These are phyloP conservation scores for Bufo bufo DNA, from an alignment of 2,113 vertebrate species.

Conservation along the genomic window DNA sequence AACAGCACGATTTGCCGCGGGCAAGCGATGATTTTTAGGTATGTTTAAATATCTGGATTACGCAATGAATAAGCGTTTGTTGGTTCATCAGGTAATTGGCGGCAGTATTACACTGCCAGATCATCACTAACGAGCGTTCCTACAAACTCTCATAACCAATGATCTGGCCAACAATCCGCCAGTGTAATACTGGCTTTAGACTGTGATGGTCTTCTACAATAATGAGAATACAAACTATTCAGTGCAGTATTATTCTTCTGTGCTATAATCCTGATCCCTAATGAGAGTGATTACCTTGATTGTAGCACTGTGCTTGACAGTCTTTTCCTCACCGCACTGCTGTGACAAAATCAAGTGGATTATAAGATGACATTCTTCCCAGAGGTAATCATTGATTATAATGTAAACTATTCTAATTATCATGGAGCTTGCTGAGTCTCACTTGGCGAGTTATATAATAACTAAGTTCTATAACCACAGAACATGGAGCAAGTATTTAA, in stretches of 20 bases:
- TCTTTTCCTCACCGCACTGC: slow-evolving; percentile 43
- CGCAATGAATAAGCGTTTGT: too few species aligned
- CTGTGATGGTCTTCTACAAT: not conserved
- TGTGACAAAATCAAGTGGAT: slow-evolving; percentile 60
- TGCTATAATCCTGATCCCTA: slow-evolving; percentile 45
- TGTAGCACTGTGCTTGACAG: slow-evolving; percentile 50
- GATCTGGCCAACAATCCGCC: too few species aligned
- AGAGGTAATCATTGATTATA: slow-evolving; percentile 60
- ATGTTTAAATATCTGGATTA: too few species aligned
- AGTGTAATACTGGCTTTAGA: too few species aligned
- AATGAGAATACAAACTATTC: not conserved
- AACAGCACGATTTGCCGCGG: too few species aligned
- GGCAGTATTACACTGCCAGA: too few species aligned
- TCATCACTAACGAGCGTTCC: too few species aligned
- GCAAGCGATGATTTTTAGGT: too few species aligned
- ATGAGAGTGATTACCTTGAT: slow-evolving; percentile 48
- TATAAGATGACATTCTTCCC: slow-evolving; percentile 52
- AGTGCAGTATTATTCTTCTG: slow-evolving; percentile 1
- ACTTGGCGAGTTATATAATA: slow-evolving; percentile 44
- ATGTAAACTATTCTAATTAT: slow-evolving; percentile 61
- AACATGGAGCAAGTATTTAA: not conserved
- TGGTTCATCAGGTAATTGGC: too few species aligned
- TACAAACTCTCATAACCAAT: too few species aligned
- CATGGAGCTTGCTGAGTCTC: slow-evolving; percentile 42
- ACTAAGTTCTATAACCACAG: slow-evolving; percentile 52